Conservation (phyloP, 1,140 invertebrate species). For the Gerris buenoi region DNA sequence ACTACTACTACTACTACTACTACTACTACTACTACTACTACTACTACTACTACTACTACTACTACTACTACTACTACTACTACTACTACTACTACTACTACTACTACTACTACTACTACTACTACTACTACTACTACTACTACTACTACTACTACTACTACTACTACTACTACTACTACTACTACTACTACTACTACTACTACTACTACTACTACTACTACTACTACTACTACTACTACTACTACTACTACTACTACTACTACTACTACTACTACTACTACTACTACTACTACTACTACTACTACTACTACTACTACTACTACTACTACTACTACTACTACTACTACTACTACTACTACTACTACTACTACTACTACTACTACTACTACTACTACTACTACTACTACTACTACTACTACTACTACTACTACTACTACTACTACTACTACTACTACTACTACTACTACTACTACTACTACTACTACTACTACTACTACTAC, state of each 20-base stretch:
- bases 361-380: slow-evolving; percentile 1
- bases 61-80: slow-evolving; percentile 1
- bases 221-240: slow-evolving; percentile 1
- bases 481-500: slow-evolving; percentile 1
- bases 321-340: slow-evolving; percentile 1
- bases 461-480: slow-evolving; percentile 1
- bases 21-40: slow-evolving; percentile 1
- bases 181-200: slow-evolving; percentile 1
- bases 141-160: slow-evolving; percentile 1
- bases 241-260: slow-evolving; percentile 1
- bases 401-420: slow-evolving; percentile 1
- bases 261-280: slow-evolving; percentile 1
- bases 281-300: slow-evolving; percentile 1
- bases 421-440: slow-evolving; percentile 1
- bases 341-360: slow-evolving; percentile 1
- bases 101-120: slow-evolving; percentile 1
- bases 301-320: slow-evolving; percentile 1
- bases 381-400: slow-evolving; percentile 1
- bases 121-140: slow-evolving; percentile 1
- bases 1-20: slow-evolving; percentile 1
- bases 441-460: slow-evolving; percentile 1
- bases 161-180: slow-evolving; percentile 1
- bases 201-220: slow-evolving; percentile 1
- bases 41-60: slow-evolving; percentile 1
- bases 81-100: slow-evolving; percentile 1